Percentiles rank a stretch among this genome's conserved stretches.
Evolutionary conservation across 53 echinoderm and acorn worm genomes (phyloP).

Genomic region (Astropecten irregularis): DNA sequence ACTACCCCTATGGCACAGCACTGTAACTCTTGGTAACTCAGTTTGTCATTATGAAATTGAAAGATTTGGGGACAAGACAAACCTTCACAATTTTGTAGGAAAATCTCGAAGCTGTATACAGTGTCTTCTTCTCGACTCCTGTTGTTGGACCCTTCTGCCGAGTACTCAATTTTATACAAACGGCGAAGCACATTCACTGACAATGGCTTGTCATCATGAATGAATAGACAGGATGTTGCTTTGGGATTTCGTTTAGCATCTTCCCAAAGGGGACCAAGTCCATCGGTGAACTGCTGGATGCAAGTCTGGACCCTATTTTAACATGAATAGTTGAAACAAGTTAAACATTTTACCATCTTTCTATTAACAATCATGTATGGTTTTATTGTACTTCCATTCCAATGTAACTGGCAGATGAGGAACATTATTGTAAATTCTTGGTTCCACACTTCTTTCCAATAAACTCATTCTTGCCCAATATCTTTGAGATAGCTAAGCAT

Average conservation of each 20-base stretch:
- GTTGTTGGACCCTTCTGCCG: not conserved
- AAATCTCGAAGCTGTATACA: not conserved
- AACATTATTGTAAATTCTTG: too few species aligned
- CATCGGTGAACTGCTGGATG: not conserved
- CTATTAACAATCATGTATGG: too few species aligned
- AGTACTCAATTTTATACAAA: not conserved
- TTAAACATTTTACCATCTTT: not conserved
- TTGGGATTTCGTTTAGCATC: not conserved
- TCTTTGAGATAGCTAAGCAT: too few species aligned
- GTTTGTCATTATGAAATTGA: too few species aligned
- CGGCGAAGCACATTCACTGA: not conserved
- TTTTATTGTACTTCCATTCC: too few species aligned
- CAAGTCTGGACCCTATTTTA: not conserved
- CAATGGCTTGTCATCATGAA: not conserved
- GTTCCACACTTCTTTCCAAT: too few species aligned
- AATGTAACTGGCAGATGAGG: too few species aligned
- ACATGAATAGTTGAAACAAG: not conserved
- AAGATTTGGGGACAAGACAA: too few species aligned
- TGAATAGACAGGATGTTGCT: not conserved
- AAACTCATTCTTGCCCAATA: too few species aligned
- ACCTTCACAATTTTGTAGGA: constrained; percentile 11
- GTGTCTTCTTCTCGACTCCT: not conserved
- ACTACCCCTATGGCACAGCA: too few species aligned
- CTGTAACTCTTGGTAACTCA: too few species aligned
- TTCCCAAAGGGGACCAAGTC: not conserved